Percentiles rank a stretch among this genome's conserved stretches.
phyloP scores from a whole-genome alignment of 64 coral and sea anemone species.

The Montipora sp. region DNA sequence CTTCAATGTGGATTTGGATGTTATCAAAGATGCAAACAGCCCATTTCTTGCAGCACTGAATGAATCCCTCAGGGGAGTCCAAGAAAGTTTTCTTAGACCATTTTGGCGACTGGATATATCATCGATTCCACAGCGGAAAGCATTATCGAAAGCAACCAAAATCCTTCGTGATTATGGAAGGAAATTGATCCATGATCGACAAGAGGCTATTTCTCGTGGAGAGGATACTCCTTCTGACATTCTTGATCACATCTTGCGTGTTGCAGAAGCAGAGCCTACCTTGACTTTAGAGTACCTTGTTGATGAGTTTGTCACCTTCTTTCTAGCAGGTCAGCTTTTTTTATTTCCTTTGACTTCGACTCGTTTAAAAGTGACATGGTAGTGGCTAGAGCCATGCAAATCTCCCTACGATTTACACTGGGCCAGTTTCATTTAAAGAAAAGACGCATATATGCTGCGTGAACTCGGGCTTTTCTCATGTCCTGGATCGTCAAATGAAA shows the following conservation, averaged over 20 bases:
- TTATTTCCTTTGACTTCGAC: too few species aligned
- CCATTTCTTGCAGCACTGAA: slow-evolving; percentile 64
- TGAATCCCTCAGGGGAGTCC: slow-evolving; percentile 11
- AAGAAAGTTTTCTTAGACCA: slow-evolving; percentile 18
- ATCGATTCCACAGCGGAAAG: slow-evolving; percentile 40
- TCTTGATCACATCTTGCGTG: slow-evolving; percentile 66
- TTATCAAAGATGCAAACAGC: slow-evolving; percentile 51
- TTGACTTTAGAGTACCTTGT: slow-evolving; percentile 59
- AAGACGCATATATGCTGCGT: too few species aligned
- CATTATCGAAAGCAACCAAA: background rate
- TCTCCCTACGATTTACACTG: too few species aligned
- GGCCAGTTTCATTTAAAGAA: too few species aligned
- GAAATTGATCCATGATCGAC: slow-evolving; percentile 61
- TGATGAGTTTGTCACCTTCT: slow-evolving; percentile 83
- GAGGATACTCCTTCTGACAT: slow-evolving; percentile 52
- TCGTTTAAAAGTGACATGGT: too few species aligned
- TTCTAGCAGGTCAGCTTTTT: slow-evolving; percentile 53
- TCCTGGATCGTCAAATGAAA: too few species aligned
- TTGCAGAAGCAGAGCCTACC: slow-evolving; percentile 43
- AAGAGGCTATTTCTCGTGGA: slow-evolving; percentile 25
- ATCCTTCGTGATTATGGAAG: slow-evolving; percentile 72
- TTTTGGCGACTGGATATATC: slow-evolving; percentile 46
- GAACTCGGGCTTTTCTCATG: too few species aligned
- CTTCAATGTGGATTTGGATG: slow-evolving; percentile 48
- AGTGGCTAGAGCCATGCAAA: too few species aligned